Percentiles rank a stretch among this genome's conserved stretches.
Conservation (phyloP, 2,797 vertebrate species). For the Buceros bicornis region DNA sequence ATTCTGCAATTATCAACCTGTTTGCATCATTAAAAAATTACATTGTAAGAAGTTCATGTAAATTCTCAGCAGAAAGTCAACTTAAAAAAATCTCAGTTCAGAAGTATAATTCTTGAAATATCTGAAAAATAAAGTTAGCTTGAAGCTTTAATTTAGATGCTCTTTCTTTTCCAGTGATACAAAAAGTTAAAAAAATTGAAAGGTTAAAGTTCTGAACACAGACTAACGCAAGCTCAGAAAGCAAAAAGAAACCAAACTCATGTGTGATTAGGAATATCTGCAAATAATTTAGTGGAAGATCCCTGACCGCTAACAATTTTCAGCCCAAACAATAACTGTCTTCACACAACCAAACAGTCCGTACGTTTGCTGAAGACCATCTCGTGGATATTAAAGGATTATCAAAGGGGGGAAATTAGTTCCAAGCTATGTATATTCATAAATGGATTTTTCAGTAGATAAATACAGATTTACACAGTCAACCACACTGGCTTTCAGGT, state of each 20-base stretch:
- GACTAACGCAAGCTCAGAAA: constrained; percentile 18
- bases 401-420: background rate
- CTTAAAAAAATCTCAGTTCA: constrained; percentile 47
- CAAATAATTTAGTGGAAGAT: background rate
- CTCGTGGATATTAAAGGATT: background rate
- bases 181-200: constrained; percentile 60
- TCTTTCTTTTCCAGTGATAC: constrained; percentile 43
- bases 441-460: background rate
- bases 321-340: background rate
- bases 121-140: constrained; percentile 52
- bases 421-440: background rate
- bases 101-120: constrained; percentile 31
- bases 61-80: constrained; percentile 60
- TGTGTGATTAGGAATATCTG: background rate
- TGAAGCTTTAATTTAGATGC: constrained; percentile 47
- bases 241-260: background rate
- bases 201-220: background rate
- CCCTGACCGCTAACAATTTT: background rate
- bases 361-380: background rate
- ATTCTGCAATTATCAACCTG: constrained; percentile 34
- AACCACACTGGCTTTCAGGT: background rate
- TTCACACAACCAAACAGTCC: background rate
- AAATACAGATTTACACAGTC: constrained; percentile 9
- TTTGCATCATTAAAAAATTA: constrained; percentile 64
- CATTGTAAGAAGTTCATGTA: constrained; percentile 32